Evolutionary conservation across 2,113 vertebrate genomes (phyloP), one percentile per base, ranked within the genome.

Genomic region (Oxyruncus cristatus): DNA sequence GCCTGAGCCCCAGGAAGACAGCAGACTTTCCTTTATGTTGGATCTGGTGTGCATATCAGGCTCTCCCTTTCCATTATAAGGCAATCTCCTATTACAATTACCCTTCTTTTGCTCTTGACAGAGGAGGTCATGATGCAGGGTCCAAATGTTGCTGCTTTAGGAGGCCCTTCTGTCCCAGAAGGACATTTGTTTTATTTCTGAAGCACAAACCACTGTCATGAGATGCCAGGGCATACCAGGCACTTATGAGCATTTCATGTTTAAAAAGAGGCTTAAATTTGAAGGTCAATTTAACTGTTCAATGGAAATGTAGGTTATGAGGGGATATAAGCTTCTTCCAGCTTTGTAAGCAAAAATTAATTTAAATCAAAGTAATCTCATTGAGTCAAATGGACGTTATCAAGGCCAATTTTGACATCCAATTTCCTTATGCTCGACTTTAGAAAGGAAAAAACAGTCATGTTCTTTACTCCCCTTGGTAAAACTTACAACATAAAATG

Each of bases 91-190:
- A 1, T 14, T 28, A 58, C 8, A 50, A 6, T 23, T 28, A 33
- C 14, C 3, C 14, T 44, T 50, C 14, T 56, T 66, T 73, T 58
- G 14, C 42, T 44, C 37, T 50, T 52, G 44, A 66, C 37, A 59
- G 37, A 59, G 19, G 18, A 1, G 0, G 33, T n/a, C 0, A 1
- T n/a, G 33, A 20, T 52, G 28, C 10, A 13, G 28, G 14, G 12
- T 44, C 37, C 18, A 66, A 52, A 74, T 50, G 15, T 7, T 24
- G 28, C 1, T n/a, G 12, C 37, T 52, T 67, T 46, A 2, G 2
- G 73, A 52, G 27, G 44, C 15, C 5, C 8, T 6, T 39, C 44
- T 74, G 5, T 37, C 12, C 37, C 44, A 74, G 33, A 33, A 58
- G 18, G 28, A 24, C 14, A 42, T 81, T 77, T 50, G 10, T 23